Evolutionary conservation across 2,797 vertebrate genomes (phyloP).

Genomic region (Rhadinocentrus ornatus): DNA sequence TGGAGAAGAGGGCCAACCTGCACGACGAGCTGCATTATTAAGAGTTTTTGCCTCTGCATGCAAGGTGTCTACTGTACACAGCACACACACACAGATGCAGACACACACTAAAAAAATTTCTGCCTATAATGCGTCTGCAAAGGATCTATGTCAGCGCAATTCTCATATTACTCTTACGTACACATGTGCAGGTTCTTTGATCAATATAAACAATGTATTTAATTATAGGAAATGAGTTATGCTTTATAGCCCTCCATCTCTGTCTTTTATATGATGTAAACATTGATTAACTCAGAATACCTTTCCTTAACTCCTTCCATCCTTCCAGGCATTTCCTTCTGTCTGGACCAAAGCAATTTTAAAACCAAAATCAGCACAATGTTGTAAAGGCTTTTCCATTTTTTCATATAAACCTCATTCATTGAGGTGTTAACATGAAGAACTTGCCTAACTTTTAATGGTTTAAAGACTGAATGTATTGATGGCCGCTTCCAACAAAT

Average conservation of each 20-base stretch:
- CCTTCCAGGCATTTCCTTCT: not conserved
- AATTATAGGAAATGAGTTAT: conserved; percentile 14
- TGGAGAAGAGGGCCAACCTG: conserved; percentile 72
- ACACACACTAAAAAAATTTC: not conserved
- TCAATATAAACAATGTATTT: conserved; percentile 40
- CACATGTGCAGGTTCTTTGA: conserved; percentile 3
- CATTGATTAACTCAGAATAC: not conserved
- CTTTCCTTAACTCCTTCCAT: not conserved
- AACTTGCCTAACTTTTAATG: too few relatives aligned
- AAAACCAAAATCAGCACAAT: not conserved
- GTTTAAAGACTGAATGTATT: too few relatives aligned
- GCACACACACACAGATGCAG: not conserved
- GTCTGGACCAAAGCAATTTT: not conserved
- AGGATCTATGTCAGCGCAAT: conserved; percentile 1
- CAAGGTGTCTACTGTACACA: conserved; percentile 28
- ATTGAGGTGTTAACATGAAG: not conserved
- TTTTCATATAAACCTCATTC: too few relatives aligned
- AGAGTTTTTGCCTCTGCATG: conserved; percentile 63
- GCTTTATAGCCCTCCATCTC: not conserved
- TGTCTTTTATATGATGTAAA: not conserved
- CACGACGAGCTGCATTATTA: conserved; percentile 81
- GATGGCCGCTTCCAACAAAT: too few relatives aligned
- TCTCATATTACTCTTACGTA: conserved; percentile 1
- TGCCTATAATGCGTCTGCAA: not conserved
- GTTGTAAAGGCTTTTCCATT: not conserved